These are phyloP conservation scores for Mellilla xanthometata DNA, from an alignment of 2,888 invertebrate species.

Conservation along the genomic window DNA sequence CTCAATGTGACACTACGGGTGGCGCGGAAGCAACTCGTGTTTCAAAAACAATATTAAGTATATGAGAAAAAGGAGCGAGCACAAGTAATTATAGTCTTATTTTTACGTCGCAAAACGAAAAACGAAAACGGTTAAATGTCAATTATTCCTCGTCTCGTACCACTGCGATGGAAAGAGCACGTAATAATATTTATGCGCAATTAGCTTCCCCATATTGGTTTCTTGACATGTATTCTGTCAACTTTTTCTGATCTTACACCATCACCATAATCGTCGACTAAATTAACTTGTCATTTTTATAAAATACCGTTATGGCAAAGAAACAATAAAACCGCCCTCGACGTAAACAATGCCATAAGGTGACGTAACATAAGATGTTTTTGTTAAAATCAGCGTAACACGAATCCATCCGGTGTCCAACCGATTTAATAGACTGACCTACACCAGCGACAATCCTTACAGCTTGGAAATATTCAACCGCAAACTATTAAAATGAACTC, in stretches of 20 bases:
- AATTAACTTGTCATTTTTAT: no score
- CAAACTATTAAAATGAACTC: conserved; percentile 31
- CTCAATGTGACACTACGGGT: conserved; percentile 7
- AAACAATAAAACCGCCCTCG: conserved; percentile 42
- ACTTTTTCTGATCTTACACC: no score
- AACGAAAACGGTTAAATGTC: no score
- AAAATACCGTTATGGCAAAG: conserved; percentile 21
- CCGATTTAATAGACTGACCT: conserved; percentile 78
- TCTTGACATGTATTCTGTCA: no score
- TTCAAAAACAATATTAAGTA: no score
- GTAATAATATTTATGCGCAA: no score
- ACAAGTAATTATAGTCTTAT: no score
- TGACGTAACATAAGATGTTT: conserved; percentile 71
- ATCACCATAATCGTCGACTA: background rate
- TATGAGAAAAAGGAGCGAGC: no score
- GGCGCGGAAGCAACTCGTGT: background rate
- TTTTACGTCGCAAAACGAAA: no score
- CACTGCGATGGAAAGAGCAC: no score
- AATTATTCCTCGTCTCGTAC: no score
- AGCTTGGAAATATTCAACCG: conserved; percentile 35
- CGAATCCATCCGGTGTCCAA: conserved; percentile 68
- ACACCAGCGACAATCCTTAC: conserved; percentile 62
- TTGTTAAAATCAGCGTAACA: conserved; percentile 71
- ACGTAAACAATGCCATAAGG: conserved; percentile 48
- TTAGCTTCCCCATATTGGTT: no score